Conservation (phyloP, 1,140 invertebrate species). For the Eriosoma lanigerum region DNA sequence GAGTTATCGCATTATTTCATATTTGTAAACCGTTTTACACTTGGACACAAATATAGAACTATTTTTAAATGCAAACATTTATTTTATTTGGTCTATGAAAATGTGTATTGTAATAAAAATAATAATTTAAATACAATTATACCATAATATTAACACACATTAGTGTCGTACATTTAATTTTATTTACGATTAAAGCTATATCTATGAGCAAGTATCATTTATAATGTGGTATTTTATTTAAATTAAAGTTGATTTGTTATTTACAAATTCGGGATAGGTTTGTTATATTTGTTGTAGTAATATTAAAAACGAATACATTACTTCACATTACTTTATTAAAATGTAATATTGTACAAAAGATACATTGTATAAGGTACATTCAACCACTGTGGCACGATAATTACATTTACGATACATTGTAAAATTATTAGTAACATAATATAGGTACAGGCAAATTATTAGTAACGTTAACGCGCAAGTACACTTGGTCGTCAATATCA, state of each 20-base stretch:
- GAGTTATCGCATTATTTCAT: no score
- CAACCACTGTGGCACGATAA: constrained; percentile 39
- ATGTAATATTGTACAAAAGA: not conserved
- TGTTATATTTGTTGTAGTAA: not conserved
- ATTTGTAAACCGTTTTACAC: no score
- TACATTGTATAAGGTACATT: not conserved
- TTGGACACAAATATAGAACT: no score
- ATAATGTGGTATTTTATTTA: no score
- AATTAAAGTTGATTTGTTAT: no score
- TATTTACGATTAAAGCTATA: no score
- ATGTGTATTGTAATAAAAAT: not conserved
- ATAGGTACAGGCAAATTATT: no score
- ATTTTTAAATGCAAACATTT: constrained; percentile 19
- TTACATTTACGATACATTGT: not conserved
- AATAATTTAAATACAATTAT: constrained; percentile 26
- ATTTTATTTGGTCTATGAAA: constrained; percentile 1
- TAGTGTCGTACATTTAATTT: no score
- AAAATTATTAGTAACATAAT: constrained; percentile 14
- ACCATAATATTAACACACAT: not conserved
- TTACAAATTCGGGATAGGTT: not conserved
- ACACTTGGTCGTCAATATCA: not conserved
- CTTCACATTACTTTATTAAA: not conserved
- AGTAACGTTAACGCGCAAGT: not conserved
- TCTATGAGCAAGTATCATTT: no score
- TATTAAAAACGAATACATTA: no score